phyloP scores from a whole-genome alignment of 1,140 invertebrate species.

The Anoplophora glabripennis region DNA sequence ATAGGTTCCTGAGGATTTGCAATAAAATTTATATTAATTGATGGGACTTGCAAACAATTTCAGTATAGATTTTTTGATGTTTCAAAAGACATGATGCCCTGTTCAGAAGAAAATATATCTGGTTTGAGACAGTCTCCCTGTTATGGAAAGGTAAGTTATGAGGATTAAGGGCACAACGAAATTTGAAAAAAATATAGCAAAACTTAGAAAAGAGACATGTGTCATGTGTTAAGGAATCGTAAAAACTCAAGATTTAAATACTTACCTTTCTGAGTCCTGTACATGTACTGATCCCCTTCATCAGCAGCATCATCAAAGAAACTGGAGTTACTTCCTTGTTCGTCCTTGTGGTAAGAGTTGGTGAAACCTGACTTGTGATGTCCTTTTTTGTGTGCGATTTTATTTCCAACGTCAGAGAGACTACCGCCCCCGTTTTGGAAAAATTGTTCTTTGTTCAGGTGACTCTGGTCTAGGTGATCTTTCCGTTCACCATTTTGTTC shows the following conservation, averaged over 20 bases:
- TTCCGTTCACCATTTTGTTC: conserved; percentile 35
- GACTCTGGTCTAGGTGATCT: conserved; percentile 30
- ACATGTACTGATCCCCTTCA: conserved; percentile 55
- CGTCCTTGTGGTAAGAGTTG: conserved; percentile 65
- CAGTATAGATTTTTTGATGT: too few species aligned
- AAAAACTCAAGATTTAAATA: too few species aligned
- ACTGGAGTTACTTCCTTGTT: conserved; percentile 62
- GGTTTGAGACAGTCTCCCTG: too few species aligned
- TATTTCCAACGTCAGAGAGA: conserved; percentile 47
- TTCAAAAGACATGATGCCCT: too few species aligned
- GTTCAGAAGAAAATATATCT: too few species aligned
- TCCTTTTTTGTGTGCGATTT: conserved; percentile 59
- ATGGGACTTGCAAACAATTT: background rate
- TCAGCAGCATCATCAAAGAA: conserved; percentile 63
- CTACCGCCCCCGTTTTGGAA: conserved; percentile 33
- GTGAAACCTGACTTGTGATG: conserved; percentile 63
- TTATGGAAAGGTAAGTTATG: too few species aligned
- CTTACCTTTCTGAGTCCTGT: conserved; percentile 52
- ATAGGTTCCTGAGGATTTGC: conserved; percentile 24
- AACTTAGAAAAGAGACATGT: too few species aligned
- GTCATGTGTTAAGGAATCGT: too few species aligned
- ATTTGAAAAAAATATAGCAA: too few species aligned
- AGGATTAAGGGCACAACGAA: too few species aligned
- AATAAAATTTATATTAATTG: background rate
- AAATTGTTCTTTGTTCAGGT: conserved; percentile 38